Conservation (phyloP, 2,113 vertebrate genomes). For the Podarcis raffonei region DNA sequence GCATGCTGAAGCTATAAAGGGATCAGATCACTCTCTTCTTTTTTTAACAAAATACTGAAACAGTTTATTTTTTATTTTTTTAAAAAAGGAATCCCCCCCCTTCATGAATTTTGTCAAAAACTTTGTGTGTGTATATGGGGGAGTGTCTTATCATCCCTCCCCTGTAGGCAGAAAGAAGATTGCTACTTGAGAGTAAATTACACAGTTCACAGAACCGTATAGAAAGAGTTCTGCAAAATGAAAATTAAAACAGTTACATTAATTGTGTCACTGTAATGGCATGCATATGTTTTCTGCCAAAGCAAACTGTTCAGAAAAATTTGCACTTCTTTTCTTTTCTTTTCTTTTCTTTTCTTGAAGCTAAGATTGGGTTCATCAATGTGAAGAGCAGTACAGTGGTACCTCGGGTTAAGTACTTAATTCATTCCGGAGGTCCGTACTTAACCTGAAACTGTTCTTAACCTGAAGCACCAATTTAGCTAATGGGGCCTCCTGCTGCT, state of each 20-base stretch:
- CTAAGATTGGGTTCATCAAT: neutral
- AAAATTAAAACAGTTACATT: neutral
- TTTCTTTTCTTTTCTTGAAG: neutral
- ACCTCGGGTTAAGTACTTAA: too few species aligned
- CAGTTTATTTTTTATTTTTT: neutral
- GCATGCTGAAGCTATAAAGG: constrained; percentile 2
- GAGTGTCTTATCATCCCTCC: too few species aligned
- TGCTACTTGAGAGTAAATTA: neutral
- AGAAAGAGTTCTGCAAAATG: neutral
- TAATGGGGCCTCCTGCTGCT: too few species aligned
- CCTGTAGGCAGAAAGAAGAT: neutral
- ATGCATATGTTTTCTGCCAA: too few species aligned
- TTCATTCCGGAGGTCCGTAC: too few species aligned
- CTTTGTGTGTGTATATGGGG: neutral
- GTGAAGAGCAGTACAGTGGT: too few species aligned
- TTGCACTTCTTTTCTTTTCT: too few species aligned
- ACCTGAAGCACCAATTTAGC: too few species aligned
- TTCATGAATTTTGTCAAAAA: neutral
- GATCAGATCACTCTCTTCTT: neutral
- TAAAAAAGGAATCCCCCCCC: neutral
- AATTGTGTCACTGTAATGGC: neutral
- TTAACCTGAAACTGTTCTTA: too few species aligned
- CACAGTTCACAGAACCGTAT: neutral
- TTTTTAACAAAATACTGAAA: constrained; percentile 2
- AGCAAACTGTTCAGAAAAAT: too few species aligned